Base-by-base conservation (phyloP, 2,888 invertebrate genomes). In the Drosophila anomalata region DNA sequence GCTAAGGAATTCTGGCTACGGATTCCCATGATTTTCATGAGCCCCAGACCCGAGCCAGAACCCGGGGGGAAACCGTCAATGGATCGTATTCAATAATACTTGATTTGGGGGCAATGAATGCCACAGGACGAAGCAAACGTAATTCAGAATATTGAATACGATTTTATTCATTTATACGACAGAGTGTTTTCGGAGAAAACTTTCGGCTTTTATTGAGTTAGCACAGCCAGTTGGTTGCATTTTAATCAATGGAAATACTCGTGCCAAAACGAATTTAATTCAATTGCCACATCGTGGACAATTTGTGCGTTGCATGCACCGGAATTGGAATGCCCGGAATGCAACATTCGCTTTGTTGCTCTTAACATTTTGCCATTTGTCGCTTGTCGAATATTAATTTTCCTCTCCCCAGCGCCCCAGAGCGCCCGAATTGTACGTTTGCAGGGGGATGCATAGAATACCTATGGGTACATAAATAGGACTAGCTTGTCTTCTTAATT, bases 301-400 rank as follows among this genome's bases (percentile, higher is more conserved):
- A 46, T 39, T 65, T 17, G 14, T 8, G 29, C 51, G 26, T 44
- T n/a, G 44, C 48, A 33, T 29, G 29, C 29, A 29, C 9, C 29
- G 9, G 9, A 29, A 3, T 29, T 3, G 29, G 29, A 50, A 36
- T 29, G 52, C 29, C 26, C 42, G 56, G 60, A 36, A 36, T 60
- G 59, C 20, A 44, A 46, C 36, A n/a, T 65, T 47, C 66, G 53
- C 66, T 31, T 24, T 47, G 63, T 24, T 63, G 65, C 66, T n/a
- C 17, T 12, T 51, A 39, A 47, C 67, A 65, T 53, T 68, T 36
- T 14, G 20, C 53, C 47, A 65, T 65, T 65, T 70, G 71, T 59
- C 71, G 60, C 68, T 36, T 52, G 47, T 70, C 59, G 71, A 68
- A 68, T 68, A 70, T 70, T 70, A 68, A 65, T 52, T 56, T 56